These are phyloP conservation scores for Ceratothoa steindachneri DNA, from an alignment of 2,888 invertebrate species.

Conservation along the genomic window DNA sequence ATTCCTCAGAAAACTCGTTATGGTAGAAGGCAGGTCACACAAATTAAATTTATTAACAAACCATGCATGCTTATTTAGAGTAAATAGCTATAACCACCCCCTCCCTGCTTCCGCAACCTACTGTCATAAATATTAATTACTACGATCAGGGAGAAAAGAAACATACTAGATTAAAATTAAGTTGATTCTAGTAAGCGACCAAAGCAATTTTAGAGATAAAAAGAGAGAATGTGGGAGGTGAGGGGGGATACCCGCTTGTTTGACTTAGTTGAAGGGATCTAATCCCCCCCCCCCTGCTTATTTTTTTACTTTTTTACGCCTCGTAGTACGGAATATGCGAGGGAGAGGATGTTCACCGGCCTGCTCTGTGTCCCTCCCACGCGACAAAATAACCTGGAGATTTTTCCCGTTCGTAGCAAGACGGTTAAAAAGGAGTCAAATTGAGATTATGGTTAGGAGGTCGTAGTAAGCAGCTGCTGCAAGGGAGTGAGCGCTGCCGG, in stretches of 20 bases:
- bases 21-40: too few species aligned
- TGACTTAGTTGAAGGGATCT: neutral
- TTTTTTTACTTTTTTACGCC: neutral
- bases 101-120: neutral
- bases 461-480: conserved; percentile 6
- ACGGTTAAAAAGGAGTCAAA: neutral
- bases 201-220: neutral
- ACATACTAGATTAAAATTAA: neutral
- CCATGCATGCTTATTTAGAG: too few species aligned
- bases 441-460: neutral
- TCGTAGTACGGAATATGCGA: neutral
- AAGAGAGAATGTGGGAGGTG: neutral
- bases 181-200: neutral
- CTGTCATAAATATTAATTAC: neutral
- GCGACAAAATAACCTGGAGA: neutral
- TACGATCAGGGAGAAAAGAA: neutral
- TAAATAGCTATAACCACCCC: too few species aligned
- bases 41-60: too few species aligned
- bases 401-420: neutral
- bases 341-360: neutral
- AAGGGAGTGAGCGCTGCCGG: neutral
- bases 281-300: neutral
- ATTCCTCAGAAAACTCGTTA: too few species aligned
- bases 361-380: neutral
- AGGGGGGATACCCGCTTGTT: neutral